A percentile compares a stretch with the other conserved stretches of the same genome.
Evolutionary conservation across 2,113 vertebrate species (phyloP).

Genomic region (Ceuthmochares aereus): DNA sequence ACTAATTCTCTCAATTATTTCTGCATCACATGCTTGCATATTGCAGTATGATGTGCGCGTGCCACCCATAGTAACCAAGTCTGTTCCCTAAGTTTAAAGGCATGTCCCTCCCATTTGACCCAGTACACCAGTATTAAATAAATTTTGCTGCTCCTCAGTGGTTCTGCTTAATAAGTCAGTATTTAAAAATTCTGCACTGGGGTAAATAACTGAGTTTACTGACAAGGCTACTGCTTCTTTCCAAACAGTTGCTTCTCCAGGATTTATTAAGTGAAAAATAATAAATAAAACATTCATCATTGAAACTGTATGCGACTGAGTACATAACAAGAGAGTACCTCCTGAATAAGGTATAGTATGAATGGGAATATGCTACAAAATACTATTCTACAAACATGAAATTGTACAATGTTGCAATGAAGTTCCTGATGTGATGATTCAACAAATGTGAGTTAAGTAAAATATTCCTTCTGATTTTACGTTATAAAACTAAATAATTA

Average conservation of each 20-base stretch:
- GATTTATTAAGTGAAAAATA: not conserved
- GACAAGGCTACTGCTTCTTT: not conserved
- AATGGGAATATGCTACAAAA: not conserved
- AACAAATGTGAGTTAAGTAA: not conserved
- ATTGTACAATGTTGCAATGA: not conserved
- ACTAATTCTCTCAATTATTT: constrained; percentile 33
- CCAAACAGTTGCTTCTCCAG: not conserved
- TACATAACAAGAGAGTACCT: not conserved
- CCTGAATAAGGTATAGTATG: not conserved
- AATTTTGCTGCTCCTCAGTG: not conserved
- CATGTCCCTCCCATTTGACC: not conserved
- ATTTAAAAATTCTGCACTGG: not conserved
- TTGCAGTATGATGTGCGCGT: not conserved
- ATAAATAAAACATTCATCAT: not conserved
- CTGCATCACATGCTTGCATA: not conserved
- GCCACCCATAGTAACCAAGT: not conserved
- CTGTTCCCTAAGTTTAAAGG: not conserved
- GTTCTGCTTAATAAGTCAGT: not conserved
- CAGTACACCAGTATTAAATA: not conserved
- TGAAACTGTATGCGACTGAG: not conserved
- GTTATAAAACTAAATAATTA: not conserved
- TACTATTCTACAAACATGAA: not conserved
- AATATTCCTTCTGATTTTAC: constrained; percentile 10
- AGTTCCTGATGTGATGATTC: not conserved
- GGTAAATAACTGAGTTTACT: not conserved